phyloP scores from a whole-genome alignment of 2,888 invertebrate genomes.

The Euclidia mi region DNA sequence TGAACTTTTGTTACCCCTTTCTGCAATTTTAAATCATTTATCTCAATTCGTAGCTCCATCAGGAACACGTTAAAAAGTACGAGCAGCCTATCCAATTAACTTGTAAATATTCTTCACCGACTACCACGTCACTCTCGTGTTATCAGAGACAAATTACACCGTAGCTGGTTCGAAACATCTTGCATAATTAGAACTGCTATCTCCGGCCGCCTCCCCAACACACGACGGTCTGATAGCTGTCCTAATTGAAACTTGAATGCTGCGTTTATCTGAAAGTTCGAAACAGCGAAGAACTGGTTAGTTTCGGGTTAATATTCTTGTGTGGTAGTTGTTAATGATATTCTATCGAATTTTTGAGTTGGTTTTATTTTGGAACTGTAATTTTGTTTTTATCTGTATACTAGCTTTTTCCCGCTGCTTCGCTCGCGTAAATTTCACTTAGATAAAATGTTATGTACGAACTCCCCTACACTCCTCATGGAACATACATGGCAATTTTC shows the following conservation, averaged over 20 bases:
- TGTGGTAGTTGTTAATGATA: too few relatives aligned
- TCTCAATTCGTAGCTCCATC: too few relatives aligned
- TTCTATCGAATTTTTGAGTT: too few relatives aligned
- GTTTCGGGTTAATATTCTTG: conserved; percentile 2
- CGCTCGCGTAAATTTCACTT: too few relatives aligned
- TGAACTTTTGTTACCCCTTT: too few relatives aligned
- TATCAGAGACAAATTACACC: conserved; percentile 56
- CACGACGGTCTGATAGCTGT: conserved; percentile 63
- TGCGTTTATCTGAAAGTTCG: conserved; percentile 63
- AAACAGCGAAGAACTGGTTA: conserved; percentile 39
- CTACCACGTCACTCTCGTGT: conserved; percentile 49
- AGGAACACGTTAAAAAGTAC: background rate
- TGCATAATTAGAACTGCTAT: conserved; percentile 75
- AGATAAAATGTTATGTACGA: too few relatives aligned
- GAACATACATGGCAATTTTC: too few relatives aligned
- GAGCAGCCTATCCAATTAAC: conserved; percentile 45
- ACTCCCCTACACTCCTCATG: too few relatives aligned
- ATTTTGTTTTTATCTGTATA: too few relatives aligned
- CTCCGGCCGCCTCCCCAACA: conserved; percentile 68
- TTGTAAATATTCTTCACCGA: conserved; percentile 51
- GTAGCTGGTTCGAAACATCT: conserved; percentile 48
- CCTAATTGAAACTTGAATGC: conserved; percentile 72
- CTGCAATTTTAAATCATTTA: too few relatives aligned
- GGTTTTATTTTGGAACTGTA: too few relatives aligned
- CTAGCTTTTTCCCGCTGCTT: too few relatives aligned